Evolutionary conservation across 2,888 invertebrate genomes (phyloP).

Genomic region (Clostera curtula): DNA sequence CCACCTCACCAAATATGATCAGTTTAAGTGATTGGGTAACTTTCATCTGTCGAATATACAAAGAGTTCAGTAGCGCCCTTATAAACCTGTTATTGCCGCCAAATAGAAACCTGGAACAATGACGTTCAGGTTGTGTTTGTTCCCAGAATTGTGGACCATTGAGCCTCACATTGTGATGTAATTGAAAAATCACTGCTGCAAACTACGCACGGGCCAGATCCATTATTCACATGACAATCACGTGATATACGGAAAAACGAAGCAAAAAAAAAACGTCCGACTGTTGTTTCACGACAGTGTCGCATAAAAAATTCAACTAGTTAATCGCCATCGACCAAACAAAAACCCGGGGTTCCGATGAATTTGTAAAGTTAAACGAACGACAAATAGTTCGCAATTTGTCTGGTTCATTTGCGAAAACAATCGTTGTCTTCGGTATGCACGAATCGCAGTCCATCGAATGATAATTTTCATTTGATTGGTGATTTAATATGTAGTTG

Average conservation of each 20-base stretch:
- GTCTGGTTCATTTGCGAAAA: constrained; percentile 30
- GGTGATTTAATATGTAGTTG: no score
- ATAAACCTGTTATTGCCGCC: no score
- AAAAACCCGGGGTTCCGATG: constrained; percentile 49
- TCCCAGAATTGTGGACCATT: constrained; percentile 17
- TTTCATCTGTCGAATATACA: no score
- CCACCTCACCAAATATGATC: no score
- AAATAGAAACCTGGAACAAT: constrained; percentile 1
- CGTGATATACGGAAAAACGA: constrained; percentile 65
- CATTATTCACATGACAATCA: constrained; percentile 70
- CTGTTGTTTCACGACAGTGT: constrained; percentile 61
- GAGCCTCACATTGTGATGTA: constrained; percentile 54
- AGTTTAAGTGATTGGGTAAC: no score
- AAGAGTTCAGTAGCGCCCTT: no score
- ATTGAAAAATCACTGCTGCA: constrained; percentile 63
- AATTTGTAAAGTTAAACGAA: constrained; percentile 41
- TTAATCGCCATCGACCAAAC: constrained; percentile 57
- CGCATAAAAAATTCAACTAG: constrained; percentile 60
- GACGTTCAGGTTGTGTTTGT: constrained; percentile 14
- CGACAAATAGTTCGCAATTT: constrained; percentile 53
- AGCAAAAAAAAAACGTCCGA: constrained; percentile 53
- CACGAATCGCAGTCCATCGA: no score
- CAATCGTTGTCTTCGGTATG: no score
- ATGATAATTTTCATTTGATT: no score
- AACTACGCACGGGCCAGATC: constrained; percentile 47